A percentile compares a stretch with the other conserved stretches of the same genome.
phyloP scores from a whole-genome alignment of 1,140 invertebrate species.

The Homalodisca vitripennis region DNA sequence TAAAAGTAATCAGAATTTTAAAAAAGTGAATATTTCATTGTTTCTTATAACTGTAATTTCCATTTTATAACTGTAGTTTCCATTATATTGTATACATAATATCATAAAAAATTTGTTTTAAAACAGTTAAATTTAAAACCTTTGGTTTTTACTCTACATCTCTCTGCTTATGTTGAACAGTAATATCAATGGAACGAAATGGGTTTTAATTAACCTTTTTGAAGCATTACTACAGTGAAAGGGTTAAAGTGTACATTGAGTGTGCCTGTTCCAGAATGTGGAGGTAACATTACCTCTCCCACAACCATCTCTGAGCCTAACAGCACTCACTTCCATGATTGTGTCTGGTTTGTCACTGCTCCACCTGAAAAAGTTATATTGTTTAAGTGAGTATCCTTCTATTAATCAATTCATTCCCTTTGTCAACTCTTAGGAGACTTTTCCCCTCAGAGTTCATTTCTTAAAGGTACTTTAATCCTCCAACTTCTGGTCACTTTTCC shows the following conservation, averaged over 20 bases:
- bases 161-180: neutral
- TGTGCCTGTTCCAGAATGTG: conserved; percentile 11
- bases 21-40: no score
- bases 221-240: no score
- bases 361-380: conserved; percentile 63
- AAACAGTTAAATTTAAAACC: neutral
- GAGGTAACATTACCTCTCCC: conserved; percentile 12
- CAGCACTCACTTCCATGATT: conserved; percentile 54
- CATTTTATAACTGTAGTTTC: no score
- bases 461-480: no score
- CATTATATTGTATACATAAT: no score
- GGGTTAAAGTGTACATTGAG: no score
- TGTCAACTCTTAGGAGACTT: no score
- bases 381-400: conserved; percentile 48
- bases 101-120: no score
- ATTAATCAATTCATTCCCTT: neutral
- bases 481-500: neutral
- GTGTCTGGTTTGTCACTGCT: conserved; percentile 77
- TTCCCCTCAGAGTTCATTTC: no score
- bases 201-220: no score
- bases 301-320: neutral
- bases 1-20: no score
- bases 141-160: neutral
- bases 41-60: no score
- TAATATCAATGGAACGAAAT: neutral